Evolutionary conservation across 2,888 invertebrate species (phyloP).

Genomic region (Dryobotodes eremita): DNA sequence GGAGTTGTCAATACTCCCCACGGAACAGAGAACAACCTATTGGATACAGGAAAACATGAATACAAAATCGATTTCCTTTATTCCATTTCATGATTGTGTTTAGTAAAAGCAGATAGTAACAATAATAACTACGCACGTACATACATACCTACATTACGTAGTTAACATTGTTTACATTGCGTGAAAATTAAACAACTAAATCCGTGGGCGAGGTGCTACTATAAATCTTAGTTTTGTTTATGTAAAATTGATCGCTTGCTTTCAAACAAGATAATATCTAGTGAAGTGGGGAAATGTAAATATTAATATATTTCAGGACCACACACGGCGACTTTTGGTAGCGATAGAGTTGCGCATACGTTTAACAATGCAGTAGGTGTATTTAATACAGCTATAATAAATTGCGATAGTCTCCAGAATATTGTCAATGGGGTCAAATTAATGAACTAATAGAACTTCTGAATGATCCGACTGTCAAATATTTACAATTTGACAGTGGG

Average conservation of each 20-base stretch:
- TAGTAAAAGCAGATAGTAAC: neutral
- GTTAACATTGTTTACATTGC: conserved; percentile 13
- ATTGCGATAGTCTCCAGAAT: neutral
- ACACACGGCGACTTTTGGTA: conserved; percentile 17
- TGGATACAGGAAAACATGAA: neutral
- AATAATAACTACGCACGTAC: neutral
- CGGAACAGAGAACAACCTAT: neutral
- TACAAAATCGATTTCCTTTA: neutral
- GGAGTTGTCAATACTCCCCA: neutral
- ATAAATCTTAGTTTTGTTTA: conserved; percentile 49
- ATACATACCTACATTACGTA: neutral
- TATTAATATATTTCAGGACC: neutral
- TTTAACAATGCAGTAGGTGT: no score
- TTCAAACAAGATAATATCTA: conserved; percentile 20
- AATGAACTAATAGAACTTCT: neutral
- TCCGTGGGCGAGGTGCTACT: conserved; percentile 11
- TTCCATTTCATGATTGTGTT: neutral
- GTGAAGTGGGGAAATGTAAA: neutral
- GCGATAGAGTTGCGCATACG: neutral
- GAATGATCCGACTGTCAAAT: neutral
- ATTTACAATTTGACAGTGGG: neutral
- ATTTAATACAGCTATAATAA: no score
- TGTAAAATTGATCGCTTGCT: conserved; percentile 32
- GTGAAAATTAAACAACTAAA: conserved; percentile 42
- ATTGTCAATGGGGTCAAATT: no score